A percentile compares a stretch with the other conserved stretches of the same genome.
Evolutionary conservation across 2,797 vertebrate genomes (phyloP).

Genomic region (Etheostoma perlongum): DNA sequence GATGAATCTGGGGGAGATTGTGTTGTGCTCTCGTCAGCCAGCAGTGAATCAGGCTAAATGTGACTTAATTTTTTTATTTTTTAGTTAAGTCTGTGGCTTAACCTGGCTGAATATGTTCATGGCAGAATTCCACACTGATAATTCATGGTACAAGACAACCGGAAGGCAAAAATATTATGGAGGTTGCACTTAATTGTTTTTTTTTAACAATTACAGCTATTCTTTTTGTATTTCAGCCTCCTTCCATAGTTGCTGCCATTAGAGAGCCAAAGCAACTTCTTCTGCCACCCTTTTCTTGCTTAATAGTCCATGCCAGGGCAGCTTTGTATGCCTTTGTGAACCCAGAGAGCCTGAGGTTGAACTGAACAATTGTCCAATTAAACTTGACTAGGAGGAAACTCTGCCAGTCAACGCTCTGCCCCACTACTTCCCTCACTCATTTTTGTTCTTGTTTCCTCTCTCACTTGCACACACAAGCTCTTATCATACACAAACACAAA

Average conservation of each 20-base stretch:
- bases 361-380: slow-evolving; percentile 74
- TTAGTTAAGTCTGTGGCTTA: slow-evolving; percentile 46
- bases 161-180: slow-evolving; percentile 16
- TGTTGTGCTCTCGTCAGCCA: slow-evolving; percentile 48
- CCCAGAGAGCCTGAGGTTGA: slow-evolving; percentile 58
- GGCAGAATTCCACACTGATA: slow-evolving; percentile 17
- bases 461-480: slow-evolving; percentile 4
- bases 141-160: slow-evolving; percentile 25
- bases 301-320: slow-evolving; percentile 48
- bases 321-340: slow-evolving; percentile 58
- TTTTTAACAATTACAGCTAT: slow-evolving; percentile 9
- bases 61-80: slow-evolving; percentile 52
- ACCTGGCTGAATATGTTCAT: slow-evolving; percentile 1
- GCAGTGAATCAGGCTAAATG: slow-evolving; percentile 59
- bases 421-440: slow-evolving; percentile 31
- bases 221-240: slow-evolving; percentile 22
- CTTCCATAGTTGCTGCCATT: slow-evolving; percentile 16
- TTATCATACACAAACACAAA: slow-evolving; percentile 41
- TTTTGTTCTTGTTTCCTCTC: slow-evolving; percentile 38
- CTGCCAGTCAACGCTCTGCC: slow-evolving; percentile 35
- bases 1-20: slow-evolving; percentile 76
- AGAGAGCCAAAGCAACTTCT: slow-evolving; percentile 37
- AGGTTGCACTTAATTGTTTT: slow-evolving; percentile 14
- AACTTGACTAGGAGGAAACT: slow-evolving; percentile 66
- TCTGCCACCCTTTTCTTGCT: slow-evolving; percentile 56